Evolutionary conservation across 2,797 vertebrate species (phyloP).

Genomic region (Hoplostethus atlanticus): DNA sequence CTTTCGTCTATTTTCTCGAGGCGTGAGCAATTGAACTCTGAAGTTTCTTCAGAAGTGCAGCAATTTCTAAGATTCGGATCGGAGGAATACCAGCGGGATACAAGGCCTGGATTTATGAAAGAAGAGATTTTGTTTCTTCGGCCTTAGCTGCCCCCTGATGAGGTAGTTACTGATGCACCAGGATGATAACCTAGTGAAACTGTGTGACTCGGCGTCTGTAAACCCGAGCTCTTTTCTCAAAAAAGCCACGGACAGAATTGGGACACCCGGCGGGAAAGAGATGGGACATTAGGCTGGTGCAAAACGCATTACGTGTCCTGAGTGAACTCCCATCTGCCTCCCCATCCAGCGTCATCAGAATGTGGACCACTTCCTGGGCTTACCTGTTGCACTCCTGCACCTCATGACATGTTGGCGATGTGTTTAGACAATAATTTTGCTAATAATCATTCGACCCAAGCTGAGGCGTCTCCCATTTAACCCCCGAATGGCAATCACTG

Average conservation of each 20-base stretch:
- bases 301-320: constrained; percentile 47
- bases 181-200: neutral
- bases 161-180: constrained; percentile 11
- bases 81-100: constrained; percentile 11
- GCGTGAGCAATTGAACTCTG: constrained; percentile 26
- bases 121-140: constrained; percentile 19
- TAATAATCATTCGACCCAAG: constrained; percentile 6
- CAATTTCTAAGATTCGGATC: constrained; percentile 29
- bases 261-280: constrained; percentile 16
- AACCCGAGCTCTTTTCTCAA: neutral
- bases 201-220: constrained; percentile 8
- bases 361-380: constrained; percentile 19
- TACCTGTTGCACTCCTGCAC: constrained; percentile 7
- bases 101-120: neutral
- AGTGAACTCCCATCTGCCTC: constrained; percentile 30
- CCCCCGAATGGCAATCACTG: constrained; percentile 30
- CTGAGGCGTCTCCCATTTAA: constrained; percentile 40
- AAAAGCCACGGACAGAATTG: neutral
- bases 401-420: neutral
- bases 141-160: constrained; percentile 3
- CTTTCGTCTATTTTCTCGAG: constrained; percentile 48
- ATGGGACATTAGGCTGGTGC: constrained; percentile 5
- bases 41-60: constrained; percentile 7
- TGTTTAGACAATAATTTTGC: neutral
- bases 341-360: constrained; percentile 34